Base-by-base conservation (phyloP, 2,797 vertebrate species). In the Anguilla pacifica region DNA sequence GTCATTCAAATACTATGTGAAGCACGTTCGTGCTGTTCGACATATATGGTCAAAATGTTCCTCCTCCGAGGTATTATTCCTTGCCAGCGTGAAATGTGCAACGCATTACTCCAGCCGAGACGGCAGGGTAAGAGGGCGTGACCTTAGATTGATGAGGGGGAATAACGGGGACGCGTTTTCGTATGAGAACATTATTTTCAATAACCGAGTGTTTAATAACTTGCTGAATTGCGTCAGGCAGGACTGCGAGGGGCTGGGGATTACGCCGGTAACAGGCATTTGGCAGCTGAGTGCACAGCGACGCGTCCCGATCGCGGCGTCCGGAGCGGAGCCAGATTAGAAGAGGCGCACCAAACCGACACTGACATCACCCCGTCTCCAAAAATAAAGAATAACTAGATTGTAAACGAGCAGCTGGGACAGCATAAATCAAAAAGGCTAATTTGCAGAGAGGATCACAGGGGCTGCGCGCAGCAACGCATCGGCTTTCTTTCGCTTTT, bases 1-100 rank as follows among this genome's bases (percentile, higher is more conserved):
- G 88, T 91, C 89, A 90, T 90, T 90, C 55, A 89, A 87, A 59
- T 70, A 39, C 85, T 35, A 31, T 28, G 49, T 59, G 70, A 31
- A 87, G 87, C 49, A 39, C 15, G 0, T 74, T 57, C 51, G 46
- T 87, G 79, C 84, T 83, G 79, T 88, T 43, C 59, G 53, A 88
- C 88, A 86, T 82, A 87, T 35, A 88, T 72, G 83, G 67, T 87
- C 31, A 84, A 83, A 51, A 55, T 17, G 19, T 57, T 57, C 22
- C 1, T 57, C 11, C 82, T 84, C 25, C 28, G 2, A 10, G 25
- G 22, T 57, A 22, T 55, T 35, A 35, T 84, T 84, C 31, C 51
- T 57, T 57, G 82, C 82, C 53, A 84, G 82, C 17, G 51, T 57
- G 51, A 55, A 84, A 57, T 57, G 5, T 83, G 79, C 79, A 83